phyloP scores from a whole-genome alignment of 2,797 vertebrate species.

The Tiaroga cobitis region DNA sequence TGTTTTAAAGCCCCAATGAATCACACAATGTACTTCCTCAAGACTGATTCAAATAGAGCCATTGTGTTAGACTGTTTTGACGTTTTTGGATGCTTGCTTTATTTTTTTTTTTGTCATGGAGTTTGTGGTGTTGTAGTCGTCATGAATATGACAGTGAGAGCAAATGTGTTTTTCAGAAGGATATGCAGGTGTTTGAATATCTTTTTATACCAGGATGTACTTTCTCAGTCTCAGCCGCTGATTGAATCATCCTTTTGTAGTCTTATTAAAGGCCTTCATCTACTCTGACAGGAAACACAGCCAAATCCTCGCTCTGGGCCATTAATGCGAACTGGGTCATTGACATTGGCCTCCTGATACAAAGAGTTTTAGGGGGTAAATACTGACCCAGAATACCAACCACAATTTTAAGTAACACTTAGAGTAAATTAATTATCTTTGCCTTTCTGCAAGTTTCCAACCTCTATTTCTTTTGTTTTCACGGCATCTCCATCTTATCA shows the following conservation, averaged over 20 bases:
- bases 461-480: not conserved
- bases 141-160: not conserved
- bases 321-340: constrained; percentile 62
- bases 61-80: constrained; percentile 31
- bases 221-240: constrained; percentile 10
- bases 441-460: not conserved
- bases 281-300: constrained; percentile 20
- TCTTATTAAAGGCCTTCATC: constrained; percentile 19
- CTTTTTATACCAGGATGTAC: constrained; percentile 46
- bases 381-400: constrained; percentile 53
- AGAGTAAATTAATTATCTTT: not conserved
- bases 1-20: constrained; percentile 39
- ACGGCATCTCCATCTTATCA: constrained; percentile 34
- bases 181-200: constrained; percentile 39
- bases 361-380: constrained; percentile 52
- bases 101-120: constrained; percentile 16
- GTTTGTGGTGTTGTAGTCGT: not conserved
- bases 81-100: constrained; percentile 18
- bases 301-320: constrained; percentile 64
- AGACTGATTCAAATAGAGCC: constrained; percentile 61
- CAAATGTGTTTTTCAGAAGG: constrained; percentile 30
- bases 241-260: constrained; percentile 1
- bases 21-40: constrained; percentile 58
- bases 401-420: not conserved
- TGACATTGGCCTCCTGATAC: constrained; percentile 58